Conservation (phyloP, 2,113 vertebrate species). For the Mobula birostris region DNA sequence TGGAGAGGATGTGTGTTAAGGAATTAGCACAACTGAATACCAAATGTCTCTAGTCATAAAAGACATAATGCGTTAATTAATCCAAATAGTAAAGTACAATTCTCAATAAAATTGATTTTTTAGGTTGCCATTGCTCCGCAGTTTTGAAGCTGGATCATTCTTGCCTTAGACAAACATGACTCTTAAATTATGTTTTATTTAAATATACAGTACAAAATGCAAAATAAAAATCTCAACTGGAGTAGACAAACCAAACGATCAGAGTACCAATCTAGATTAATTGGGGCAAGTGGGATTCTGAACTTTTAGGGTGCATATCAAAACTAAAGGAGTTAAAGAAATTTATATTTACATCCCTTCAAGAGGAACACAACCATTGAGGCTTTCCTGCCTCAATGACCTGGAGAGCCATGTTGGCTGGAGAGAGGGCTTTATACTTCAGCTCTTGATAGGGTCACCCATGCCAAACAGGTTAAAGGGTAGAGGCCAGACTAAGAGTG, state of each 20-base stretch:
- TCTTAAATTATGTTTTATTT: not conserved
- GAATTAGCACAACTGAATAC: not conserved
- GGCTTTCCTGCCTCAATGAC: too few species aligned
- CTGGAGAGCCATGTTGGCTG: too few species aligned
- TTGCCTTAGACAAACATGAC: not conserved
- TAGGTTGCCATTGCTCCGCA: not conserved
- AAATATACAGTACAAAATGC: not conserved
- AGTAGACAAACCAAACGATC: not conserved
- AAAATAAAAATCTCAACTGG: not conserved
- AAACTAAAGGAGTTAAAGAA: not conserved
- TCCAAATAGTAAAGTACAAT: not conserved
- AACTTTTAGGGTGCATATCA: not conserved
- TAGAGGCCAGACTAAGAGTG: too few species aligned
- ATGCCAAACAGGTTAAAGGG: too few species aligned
- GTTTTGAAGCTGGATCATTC: not conserved
- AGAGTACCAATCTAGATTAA: not conserved
- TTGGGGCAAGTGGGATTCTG: not conserved
- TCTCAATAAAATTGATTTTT: not conserved
- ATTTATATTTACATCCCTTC: not conserved
- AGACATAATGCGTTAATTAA: not conserved
- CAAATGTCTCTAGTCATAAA: not conserved
- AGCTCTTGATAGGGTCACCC: too few species aligned
- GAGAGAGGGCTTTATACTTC: too few species aligned
- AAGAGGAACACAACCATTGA: too few species aligned
- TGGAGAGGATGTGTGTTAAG: not conserved